A percentile compares a stretch with the other conserved stretches of the same genome.
These are phyloP conservation scores for Adrianichthys oophorus DNA, from an alignment of 2,797 vertebrate species.

Conservation along the genomic window DNA sequence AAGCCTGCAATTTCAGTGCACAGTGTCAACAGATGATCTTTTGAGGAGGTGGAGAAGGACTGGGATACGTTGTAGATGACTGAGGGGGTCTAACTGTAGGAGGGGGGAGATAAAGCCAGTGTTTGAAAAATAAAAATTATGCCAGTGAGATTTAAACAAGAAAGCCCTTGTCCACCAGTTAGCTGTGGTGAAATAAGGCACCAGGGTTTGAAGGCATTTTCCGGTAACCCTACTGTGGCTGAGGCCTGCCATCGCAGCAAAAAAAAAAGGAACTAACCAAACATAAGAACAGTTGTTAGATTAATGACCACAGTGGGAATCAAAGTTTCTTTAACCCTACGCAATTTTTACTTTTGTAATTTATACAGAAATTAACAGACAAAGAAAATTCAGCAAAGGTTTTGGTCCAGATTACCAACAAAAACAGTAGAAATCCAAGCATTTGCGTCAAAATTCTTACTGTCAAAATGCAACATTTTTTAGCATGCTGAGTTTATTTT, in stretches of 20 bases:
- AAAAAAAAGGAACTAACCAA: no score
- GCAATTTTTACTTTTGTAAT: no score
- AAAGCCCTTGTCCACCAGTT: constrained; percentile 52
- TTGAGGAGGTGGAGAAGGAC: constrained; percentile 23
- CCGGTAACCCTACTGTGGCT: constrained; percentile 33
- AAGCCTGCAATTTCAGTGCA: constrained; percentile 25
- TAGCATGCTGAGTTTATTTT: neutral
- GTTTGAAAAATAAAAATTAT: constrained; percentile 18
- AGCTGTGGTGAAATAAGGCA: constrained; percentile 40
- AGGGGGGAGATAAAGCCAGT: constrained; percentile 49
- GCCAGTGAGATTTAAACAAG: constrained; percentile 59
- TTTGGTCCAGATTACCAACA: neutral
- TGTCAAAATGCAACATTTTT: constrained; percentile 11
- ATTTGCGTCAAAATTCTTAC: neutral
- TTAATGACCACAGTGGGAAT: constrained; percentile 56
- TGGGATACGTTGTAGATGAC: constrained; percentile 20
- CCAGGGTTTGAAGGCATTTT: constrained; percentile 31
- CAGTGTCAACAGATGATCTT: constrained; percentile 35
- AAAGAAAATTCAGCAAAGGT: constrained; percentile 33
- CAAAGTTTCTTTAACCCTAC: neutral
- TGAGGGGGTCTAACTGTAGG: constrained; percentile 49
- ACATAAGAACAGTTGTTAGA: constrained; percentile 33
- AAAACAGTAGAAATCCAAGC: no score
- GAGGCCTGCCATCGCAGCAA: no score
- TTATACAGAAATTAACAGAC: constrained; percentile 13